Percentiles rank a stretch among this genome's conserved stretches.
Conservation (phyloP, 2,113 vertebrate genomes). For the Passer montanus region DNA sequence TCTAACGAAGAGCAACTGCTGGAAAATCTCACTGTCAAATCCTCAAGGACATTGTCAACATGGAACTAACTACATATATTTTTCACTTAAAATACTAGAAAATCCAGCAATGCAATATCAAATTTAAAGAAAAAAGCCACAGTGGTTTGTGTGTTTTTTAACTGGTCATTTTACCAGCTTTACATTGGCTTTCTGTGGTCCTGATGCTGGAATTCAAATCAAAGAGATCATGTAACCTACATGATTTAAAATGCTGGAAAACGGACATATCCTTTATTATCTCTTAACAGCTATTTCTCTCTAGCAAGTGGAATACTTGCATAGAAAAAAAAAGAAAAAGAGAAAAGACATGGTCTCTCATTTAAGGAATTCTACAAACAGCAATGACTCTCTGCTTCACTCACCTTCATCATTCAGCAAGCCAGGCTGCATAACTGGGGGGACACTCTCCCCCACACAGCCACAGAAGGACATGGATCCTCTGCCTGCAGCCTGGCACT, state of each 20-base stretch:
- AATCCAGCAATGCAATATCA: slow-evolving; percentile 72
- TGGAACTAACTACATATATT: slow-evolving; percentile 83
- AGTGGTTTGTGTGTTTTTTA: neutral
- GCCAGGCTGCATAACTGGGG: slow-evolving; percentile 19
- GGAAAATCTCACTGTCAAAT: slow-evolving; percentile 89
- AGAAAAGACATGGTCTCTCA: neutral
- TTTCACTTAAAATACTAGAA: slow-evolving; percentile 80
- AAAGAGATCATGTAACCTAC: slow-evolving; percentile 1
- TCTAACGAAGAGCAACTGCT: slow-evolving; percentile 87
- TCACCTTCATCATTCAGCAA: neutral
- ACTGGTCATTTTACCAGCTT: slow-evolving; percentile 65
- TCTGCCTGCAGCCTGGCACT: neutral
- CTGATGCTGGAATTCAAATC: slow-evolving; percentile 39
- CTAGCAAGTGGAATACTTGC: neutral
- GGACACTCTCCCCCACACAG: neutral
- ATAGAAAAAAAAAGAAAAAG: neutral
- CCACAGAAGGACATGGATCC: neutral
- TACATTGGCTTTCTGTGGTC: slow-evolving; percentile 11
- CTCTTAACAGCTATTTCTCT: slow-evolving; percentile 2
- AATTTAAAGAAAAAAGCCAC: slow-evolving; percentile 50
- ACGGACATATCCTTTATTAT: neutral
- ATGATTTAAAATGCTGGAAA: neutral
- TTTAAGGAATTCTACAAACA: slow-evolving; percentile 15
- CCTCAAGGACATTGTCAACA: slow-evolving; percentile 85
- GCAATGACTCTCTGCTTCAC: neutral